Percentiles rank a stretch among this genome's conserved stretches.
These are phyloP conservation scores for Platysteira castanea DNA, from an alignment of 2,113 vertebrate genomes.

Conservation along the genomic window DNA sequence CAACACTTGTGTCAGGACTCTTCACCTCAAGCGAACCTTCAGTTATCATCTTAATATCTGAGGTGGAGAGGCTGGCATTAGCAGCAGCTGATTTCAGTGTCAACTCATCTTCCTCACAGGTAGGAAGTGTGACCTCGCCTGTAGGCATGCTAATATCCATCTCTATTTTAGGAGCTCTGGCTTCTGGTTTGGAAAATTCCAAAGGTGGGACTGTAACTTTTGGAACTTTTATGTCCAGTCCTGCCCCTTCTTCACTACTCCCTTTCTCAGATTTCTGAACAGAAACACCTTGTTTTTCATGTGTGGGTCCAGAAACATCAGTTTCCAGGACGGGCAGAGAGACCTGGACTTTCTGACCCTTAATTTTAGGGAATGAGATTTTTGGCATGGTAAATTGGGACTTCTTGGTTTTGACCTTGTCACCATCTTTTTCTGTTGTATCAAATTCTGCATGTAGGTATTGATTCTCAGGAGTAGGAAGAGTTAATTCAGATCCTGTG, in stretches of 20 bases:
- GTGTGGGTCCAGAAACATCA: neutral
- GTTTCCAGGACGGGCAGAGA: neutral
- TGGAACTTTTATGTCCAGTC: neutral
- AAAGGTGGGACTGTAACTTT: neutral
- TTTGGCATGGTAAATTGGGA: neutral
- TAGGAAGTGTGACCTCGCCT: neutral
- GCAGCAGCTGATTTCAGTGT: neutral
- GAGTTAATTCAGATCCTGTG: neutral
- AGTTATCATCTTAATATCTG: neutral
- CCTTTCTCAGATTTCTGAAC: neutral
- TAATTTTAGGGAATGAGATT: conserved; percentile 9
- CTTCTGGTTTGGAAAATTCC: conserved; percentile 26
- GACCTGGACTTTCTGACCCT: neutral
- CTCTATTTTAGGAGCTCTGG: neutral
- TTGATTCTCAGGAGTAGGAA: neutral
- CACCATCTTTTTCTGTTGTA: neutral
- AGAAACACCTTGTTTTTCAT: neutral
- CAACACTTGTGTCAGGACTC: neutral
- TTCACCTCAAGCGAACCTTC: fast-evolving
- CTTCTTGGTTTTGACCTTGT: neutral
- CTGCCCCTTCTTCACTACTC: neutral
- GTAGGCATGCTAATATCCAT: neutral
- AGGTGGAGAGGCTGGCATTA: neutral
- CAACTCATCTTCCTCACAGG: neutral
- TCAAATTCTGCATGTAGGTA: neutral